phyloP scores from a whole-genome alignment of 30 jellyfish, hydroid and myxozoan genomes.

The Sanderia malayensis region DNA sequence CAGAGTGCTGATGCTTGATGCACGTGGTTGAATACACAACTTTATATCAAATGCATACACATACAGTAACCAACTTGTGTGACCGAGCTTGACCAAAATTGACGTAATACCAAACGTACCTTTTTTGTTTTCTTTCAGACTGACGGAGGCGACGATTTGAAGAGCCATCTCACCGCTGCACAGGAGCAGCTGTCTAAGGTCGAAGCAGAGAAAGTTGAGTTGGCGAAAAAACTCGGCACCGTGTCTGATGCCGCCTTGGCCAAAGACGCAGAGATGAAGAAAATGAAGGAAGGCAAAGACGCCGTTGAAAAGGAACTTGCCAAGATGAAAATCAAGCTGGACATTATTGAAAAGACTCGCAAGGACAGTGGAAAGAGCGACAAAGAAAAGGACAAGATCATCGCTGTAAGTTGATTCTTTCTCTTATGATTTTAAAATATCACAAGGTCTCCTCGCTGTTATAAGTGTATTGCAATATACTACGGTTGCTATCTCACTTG shows the following conservation, averaged over 20 bases:
- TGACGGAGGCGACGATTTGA: constrained; percentile 35
- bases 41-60: too few species aligned
- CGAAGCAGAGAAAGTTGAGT: constrained; percentile 54
- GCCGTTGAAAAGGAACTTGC: constrained; percentile 46
- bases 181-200: constrained; percentile 42
- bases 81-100: too few species aligned
- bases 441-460: too few species aligned
- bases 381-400: constrained; percentile 76
- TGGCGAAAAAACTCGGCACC: constrained; percentile 54
- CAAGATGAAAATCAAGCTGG: constrained; percentile 55
- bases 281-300: constrained; percentile 21
- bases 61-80: too few species aligned
- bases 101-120: too few species aligned
- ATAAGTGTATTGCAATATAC: too few species aligned
- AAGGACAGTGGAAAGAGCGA: constrained; percentile 61
- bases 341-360: constrained; percentile 42
- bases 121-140: constrained; percentile 12
- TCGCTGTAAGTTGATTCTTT: constrained; percentile 63
- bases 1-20: too few species aligned
- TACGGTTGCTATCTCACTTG: too few species aligned
- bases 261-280: constrained; percentile 39
- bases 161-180: constrained; percentile 26
- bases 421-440: too few species aligned
- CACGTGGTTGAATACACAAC: too few species aligned
- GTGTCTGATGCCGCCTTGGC: constrained; percentile 51